Evolutionary conservation across 2,113 vertebrate genomes (phyloP).

Genomic region (Paramisgurnus dabryanus): DNA sequence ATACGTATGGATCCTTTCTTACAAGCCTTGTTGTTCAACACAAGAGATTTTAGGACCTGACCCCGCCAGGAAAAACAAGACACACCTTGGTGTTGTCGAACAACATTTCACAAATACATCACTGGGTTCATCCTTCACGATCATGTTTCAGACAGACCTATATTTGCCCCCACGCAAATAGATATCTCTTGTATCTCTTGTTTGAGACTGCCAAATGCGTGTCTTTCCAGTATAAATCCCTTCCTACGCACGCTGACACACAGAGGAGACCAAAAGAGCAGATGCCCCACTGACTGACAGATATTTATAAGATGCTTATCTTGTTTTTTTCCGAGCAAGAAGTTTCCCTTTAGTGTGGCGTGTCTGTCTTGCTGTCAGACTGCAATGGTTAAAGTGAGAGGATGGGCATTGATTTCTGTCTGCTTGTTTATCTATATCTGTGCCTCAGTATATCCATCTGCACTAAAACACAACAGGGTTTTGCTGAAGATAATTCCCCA

Average conservation of each 20-base stretch:
- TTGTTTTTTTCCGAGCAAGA: conserved; percentile 3
- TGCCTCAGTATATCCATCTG: conserved; percentile 47
- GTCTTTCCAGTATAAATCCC: conserved; percentile 37
- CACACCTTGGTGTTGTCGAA: conserved; percentile 41
- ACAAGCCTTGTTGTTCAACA: conserved; percentile 36
- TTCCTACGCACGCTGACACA: conserved; percentile 21
- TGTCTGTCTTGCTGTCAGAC: conserved; percentile 20
- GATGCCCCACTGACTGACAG: conserved; percentile 27
- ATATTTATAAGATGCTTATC: conserved; percentile 36
- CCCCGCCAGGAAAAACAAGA: conserved; percentile 36
- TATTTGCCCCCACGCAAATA: conserved; percentile 44
- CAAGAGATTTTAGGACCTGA: conserved; percentile 43
- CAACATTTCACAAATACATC: conserved; percentile 49
- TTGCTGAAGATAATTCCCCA: conserved; percentile 71
- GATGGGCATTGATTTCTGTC: conserved; percentile 54
- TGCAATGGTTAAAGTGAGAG: conserved; percentile 46
- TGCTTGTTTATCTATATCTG: conserved; percentile 50
- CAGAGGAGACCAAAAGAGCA: conserved; percentile 25
- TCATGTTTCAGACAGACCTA: conserved; percentile 51
- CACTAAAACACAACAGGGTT: conserved; percentile 60
- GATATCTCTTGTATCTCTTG: conserved; percentile 44
- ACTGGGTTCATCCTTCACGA: conserved; percentile 44
- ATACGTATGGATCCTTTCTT: conserved; percentile 32
- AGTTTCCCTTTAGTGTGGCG: conserved; percentile 10
- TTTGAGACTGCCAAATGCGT: conserved; percentile 4